A percentile compares a stretch with the other conserved stretches of the same genome.
phyloP scores from a whole-genome alignment of 2,888 invertebrate species.

The Siphonodentalium dalli region DNA sequence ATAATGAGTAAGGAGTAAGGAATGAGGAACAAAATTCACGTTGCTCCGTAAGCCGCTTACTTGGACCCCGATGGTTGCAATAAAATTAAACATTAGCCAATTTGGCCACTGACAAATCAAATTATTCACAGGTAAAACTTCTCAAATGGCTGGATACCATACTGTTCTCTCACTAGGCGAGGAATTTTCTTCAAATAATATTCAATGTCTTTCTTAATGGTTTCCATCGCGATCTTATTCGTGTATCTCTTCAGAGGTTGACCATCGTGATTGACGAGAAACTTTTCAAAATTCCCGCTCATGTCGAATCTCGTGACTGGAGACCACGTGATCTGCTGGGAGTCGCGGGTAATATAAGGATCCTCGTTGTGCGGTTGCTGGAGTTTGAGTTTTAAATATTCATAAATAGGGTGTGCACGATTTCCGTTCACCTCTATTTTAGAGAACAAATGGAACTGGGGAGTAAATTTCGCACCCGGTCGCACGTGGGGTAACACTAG shows the following conservation, averaged over 20 bases:
- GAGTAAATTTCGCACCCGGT: constrained; percentile 31
- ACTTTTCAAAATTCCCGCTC: constrained; percentile 36
- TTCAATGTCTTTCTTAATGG: constrained; percentile 28
- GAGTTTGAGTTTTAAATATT: constrained; percentile 28
- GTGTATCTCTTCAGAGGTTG: constrained; percentile 30
- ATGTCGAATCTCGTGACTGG: constrained; percentile 31
- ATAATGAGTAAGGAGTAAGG: too few species aligned
- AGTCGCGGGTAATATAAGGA: constrained; percentile 20
- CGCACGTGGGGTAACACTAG: constrained; percentile 26
- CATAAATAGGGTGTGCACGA: constrained; percentile 25
- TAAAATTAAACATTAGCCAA: too few species aligned
- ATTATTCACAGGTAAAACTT: too few species aligned
- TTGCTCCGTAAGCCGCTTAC: too few species aligned
- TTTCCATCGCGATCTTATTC: constrained; percentile 15
- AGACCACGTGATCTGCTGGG: constrained; percentile 19
- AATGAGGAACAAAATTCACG: too few species aligned
- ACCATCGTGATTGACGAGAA: constrained; percentile 31
- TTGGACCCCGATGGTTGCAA: too few species aligned
- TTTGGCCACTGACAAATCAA: too few species aligned
- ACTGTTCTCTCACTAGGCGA: constrained; percentile 19
- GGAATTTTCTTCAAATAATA: constrained; percentile 25
- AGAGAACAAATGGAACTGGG: constrained; percentile 29
- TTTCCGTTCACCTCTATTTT: constrained; percentile 30
- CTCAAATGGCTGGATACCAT: constrained; percentile 6
- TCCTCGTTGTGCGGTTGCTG: constrained; percentile 29